Evolutionary conservation across 2,797 vertebrate species (phyloP), one percentile per base, ranked within the genome.

Genomic region (Spinus olivaceus): DNA sequence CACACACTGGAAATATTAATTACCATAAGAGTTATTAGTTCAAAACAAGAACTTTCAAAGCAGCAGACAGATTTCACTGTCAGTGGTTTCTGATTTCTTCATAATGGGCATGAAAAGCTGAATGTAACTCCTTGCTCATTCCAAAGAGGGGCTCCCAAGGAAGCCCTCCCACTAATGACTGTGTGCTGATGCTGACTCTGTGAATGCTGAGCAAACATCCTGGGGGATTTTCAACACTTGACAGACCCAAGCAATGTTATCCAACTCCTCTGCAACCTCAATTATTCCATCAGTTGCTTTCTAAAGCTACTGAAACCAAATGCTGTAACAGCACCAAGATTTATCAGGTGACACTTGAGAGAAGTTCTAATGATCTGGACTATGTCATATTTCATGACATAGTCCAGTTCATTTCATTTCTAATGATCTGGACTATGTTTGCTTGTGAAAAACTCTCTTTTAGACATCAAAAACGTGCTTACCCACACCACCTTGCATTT

Each of bases 21-120:
- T 83, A 83, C 28, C 61, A 3, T 46, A 76, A 37, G 54, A 79
- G 39, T 66, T 88, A 92, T 93, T 92, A 94, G 82, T 35, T 96
- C 37, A 90, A 88, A 92, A 41, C 54, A 91, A 54, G 46, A 91
- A 72, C 76, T 83, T 85, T 41, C 57, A 57, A 91, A 83, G 24
- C n/a, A 85, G 50, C 30, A 78, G 72, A 69, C 72, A 90, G 88
- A 86, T 92, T 82, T 80, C 74, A 77, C 76, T 78, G 66, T 56
- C 83, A 73, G 53, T 91, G 53, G 37, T 78, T 94, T 92, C 81
- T 72, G 18, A 50, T 28, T 49, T 76, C 64, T 86, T 76, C 72
- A 35, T 27, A 51, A 69, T 4, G 14, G 42, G 20, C 41, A 70
- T 17, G 47, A 88, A 87, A 93, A 90, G 54, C 25, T 69, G 39